Base-by-base conservation (phyloP, 2,113 vertebrate genomes). In the Ophiodon elongatus region DNA sequence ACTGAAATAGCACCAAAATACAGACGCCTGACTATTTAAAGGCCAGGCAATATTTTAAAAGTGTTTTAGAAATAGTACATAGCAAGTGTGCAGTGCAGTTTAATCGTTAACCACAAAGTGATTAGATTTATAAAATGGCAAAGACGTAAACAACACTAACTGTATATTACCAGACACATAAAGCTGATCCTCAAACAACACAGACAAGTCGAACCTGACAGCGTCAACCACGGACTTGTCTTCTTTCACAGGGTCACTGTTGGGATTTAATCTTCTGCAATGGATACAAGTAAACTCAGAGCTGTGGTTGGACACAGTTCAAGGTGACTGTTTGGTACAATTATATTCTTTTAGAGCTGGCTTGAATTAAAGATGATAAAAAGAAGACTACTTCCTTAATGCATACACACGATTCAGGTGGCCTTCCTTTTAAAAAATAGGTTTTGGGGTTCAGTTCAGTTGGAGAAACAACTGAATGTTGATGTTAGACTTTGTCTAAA, bases 1-100 rank as follows among this genome's bases (percentile, higher is more conserved):
- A 85, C 73, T 85, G 85, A 89, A 88, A 79, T 94, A 95, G 95
- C 95, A 95, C 95, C 95, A 94, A 93, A 92, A 92, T 87, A 89
- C 85, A 92, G 92, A 93, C 83, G 9, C 69, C 47, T 80, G 81
- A 82, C 88, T 84, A 50, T 74, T 90, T 89, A 72, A 57, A 74
- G 79, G 92, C 69, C 74, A 79, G 85, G 87, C 74, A 80, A 57
- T 93, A 89, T 85, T 85, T 89, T 88, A 62, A 90, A 91, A 83
- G 79, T 85, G 57, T 73, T 93, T 93, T 85, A 82, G 80, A 91
- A 91, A 89, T 74, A 87, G 90, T 70, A 88, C 73, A 78, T 84
- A 78, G 88, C 89, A 91, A 86, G 88, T 94, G 89, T 94, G 90
- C 93, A 91, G 93, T 94, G 92, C 90, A 93, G 91, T 92, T 91